Base-by-base conservation (phyloP, 2,113 vertebrate genomes). In the Paralichthys olivaceus region DNA sequence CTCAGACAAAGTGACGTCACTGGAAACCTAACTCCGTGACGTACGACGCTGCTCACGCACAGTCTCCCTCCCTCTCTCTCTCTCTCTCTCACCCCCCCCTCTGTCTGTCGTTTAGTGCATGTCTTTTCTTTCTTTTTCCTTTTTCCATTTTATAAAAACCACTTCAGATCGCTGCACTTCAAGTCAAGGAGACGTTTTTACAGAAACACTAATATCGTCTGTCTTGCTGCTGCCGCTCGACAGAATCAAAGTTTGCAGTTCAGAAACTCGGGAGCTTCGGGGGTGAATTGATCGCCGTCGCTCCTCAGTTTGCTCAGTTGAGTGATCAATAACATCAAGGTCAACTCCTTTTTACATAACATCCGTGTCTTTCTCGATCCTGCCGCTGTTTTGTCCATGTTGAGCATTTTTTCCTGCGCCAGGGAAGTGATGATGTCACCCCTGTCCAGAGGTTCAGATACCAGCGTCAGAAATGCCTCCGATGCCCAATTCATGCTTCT, bases 1-100 rank as follows among this genome's bases (percentile, higher is more conserved):
- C 79, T 87, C 83, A 69, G 84, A 89, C 88, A 65, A 69, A 55
- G 28, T 86, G 86, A 90, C 89, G 79, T 90, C 90, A 67, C 64
- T 37, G 45, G 67, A 74, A 84, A 83, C 57, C 89, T 58, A 83
- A 90, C 34, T 89, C 72, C 51, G 71, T 89, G 84, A 87, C 76
- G 84, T 84, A 32, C 32, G 1, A 32, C 32, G 32, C 32, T 32
- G 32, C 32, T 20, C 58, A 23, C 43, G 5, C 25, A 15, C 47
- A n/a, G 6, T 3, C 49, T 1, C 28, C n/a, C 22, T 3, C 40
- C 2, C 45, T 14, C 49, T 5, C n/a, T n/a, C 19, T 2, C 47
- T n/a, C 47, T 51, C 47, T 51, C 17, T 8, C 58, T 51, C 63
- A 13, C 47, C 2, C 12, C n/a, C 28, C 20, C 57, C 4, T 29